Percentiles rank a stretch among this genome's conserved stretches.
phyloP scores from a whole-genome alignment of 2,797 vertebrate genomes.

The Ctenochaetus hawaiiensis region DNA sequence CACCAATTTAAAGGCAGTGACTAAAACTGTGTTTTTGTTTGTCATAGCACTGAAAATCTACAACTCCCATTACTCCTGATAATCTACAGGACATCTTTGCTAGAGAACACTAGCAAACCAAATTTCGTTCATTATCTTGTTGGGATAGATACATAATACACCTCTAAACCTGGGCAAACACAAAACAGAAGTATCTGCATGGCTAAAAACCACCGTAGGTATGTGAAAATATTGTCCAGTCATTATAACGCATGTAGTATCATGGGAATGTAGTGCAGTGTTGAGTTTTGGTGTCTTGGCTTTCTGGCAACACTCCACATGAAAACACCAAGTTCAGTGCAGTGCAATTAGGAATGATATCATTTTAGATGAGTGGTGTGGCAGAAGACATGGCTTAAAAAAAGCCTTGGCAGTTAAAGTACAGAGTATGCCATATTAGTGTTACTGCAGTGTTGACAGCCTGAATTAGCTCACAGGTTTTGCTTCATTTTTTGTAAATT shows the following conservation, averaged over 20 bases:
- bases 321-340: background rate
- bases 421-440: background rate
- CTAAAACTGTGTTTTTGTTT: no score
- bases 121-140: no score
- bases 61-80: no score
- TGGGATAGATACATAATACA: no score
- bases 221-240: background rate
- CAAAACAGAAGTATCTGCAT: background rate
- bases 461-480: background rate
- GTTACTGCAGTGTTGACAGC: background rate
- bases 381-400: background rate
- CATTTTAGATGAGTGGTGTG: background rate
- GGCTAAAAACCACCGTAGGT: background rate
- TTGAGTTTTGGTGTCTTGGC: constrained; percentile 3
- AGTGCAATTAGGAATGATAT: background rate
- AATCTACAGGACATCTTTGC: no score
- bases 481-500: background rate
- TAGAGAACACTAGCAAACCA: no score
- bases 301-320: background rate
- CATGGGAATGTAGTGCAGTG: background rate
- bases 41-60: no score
- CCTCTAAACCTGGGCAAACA: no score
- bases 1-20: no score
- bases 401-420: background rate
- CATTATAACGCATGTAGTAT: background rate